Evolutionary conservation across 2,888 invertebrate genomes (phyloP).

Genomic region (Hypercompe scribonia): DNA sequence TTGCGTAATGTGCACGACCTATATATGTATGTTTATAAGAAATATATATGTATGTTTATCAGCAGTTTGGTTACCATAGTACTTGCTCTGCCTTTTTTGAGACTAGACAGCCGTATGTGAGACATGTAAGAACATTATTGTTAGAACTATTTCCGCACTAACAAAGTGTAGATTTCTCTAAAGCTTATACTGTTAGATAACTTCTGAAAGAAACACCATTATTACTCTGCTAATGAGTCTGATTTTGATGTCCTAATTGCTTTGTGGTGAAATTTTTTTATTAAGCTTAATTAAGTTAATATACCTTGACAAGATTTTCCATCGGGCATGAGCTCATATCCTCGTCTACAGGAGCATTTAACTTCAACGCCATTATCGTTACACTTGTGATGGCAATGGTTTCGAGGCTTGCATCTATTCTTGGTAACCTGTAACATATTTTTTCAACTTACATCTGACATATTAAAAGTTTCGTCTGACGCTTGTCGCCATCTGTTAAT

Average conservation of each 20-base stretch:
- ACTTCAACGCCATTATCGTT: conserved; percentile 89
- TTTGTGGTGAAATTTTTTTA: background rate
- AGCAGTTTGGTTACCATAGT: too few species aligned
- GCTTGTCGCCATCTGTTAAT: background rate
- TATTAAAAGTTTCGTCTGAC: background rate
- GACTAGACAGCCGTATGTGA: too few species aligned
- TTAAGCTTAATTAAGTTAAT: too few species aligned
- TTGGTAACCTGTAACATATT: conserved; percentile 65
- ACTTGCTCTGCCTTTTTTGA: too few species aligned
- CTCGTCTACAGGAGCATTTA: conserved; percentile 90
- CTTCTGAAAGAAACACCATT: background rate
- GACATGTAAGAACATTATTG: too few species aligned
- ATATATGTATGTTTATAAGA: too few species aligned
- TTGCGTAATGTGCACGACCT: too few species aligned
- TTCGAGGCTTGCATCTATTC: conserved; percentile 87
- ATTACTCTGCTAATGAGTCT: too few species aligned
- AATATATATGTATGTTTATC: too few species aligned
- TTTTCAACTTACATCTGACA: background rate
- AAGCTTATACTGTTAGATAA: background rate
- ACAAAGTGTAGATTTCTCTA: too few species aligned
- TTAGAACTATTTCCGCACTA: too few species aligned
- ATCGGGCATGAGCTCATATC: conserved; percentile 89
- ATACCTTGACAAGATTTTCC: conserved; percentile 89
- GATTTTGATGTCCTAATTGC: background rate
- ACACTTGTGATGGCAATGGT: conserved; percentile 92